phyloP scores from a whole-genome alignment of 92 coral and sea anemone genomes.

The Parazoanthus swiftii region DNA sequence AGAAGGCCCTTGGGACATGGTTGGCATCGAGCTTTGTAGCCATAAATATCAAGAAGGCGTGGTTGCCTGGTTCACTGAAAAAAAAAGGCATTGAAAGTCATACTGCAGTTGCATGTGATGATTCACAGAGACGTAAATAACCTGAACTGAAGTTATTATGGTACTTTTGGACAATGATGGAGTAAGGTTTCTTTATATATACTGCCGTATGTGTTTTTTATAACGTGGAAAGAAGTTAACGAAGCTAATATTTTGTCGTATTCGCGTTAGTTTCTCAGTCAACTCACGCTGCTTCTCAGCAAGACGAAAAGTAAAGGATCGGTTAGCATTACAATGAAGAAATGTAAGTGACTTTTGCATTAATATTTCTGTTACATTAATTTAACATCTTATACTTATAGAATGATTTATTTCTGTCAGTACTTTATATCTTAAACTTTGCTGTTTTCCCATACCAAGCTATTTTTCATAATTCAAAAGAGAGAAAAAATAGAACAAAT shows the following conservation, averaged over 20 bases:
- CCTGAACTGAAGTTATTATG: constrained; percentile 5
- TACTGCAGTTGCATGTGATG: background rate
- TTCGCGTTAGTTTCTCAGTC: constrained; percentile 79
- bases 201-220: background rate
- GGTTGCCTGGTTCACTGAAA: background rate
- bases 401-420: background rate
- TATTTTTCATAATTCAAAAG: too few species aligned
- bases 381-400: too few species aligned
- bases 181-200: background rate
- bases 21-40: background rate
- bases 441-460: too few species aligned
- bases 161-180: constrained; percentile 35
- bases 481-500: too few species aligned
- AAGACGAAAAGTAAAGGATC: constrained; percentile 86
- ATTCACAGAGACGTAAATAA: background rate
- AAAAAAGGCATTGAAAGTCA: background rate
- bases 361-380: background rate
- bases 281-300: constrained; percentile 85
- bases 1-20: too few species aligned
- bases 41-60: background rate
- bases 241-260: background rate
- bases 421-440: background rate
- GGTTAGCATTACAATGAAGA: constrained; percentile 90
- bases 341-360: constrained; percentile 68
- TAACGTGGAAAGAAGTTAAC: background rate